These are phyloP conservation scores for Drosophila stalkeri DNA, from an alignment of 2,888 invertebrate species.

Conservation along the genomic window DNA sequence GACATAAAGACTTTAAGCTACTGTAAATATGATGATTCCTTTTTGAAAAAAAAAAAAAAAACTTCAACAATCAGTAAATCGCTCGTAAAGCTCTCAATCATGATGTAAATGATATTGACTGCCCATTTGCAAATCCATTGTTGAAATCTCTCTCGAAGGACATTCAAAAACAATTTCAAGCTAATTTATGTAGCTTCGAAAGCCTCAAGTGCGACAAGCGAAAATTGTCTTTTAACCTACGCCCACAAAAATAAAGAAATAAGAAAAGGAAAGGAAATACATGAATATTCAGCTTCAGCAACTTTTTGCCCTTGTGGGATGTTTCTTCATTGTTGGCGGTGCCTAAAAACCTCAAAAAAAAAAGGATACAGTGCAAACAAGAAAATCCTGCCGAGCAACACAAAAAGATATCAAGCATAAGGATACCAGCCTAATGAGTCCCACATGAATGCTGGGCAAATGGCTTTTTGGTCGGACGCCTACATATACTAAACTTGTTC, in stretches of 20 bases:
- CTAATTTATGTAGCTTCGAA: constrained; percentile 53
- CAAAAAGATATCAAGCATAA: constrained; percentile 33
- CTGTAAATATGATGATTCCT: neutral
- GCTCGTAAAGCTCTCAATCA: neutral
- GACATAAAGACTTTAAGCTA: neutral
- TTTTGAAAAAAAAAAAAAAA: neutral
- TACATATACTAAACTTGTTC: constrained; percentile 14
- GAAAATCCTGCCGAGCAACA: constrained; percentile 47
- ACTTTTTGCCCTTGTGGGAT: constrained; percentile 44
- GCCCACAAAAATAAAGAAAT: constrained; percentile 4
- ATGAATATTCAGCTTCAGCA: constrained; percentile 64
- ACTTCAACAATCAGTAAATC: constrained; percentile 2
- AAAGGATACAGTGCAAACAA: constrained; percentile 49
- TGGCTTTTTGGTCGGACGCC: constrained; percentile 65
- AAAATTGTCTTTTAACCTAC: constrained; percentile 37
- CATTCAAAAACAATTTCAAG: constrained; percentile 64
- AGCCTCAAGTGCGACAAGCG: constrained; percentile 25
- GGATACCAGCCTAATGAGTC: constrained; percentile 61
- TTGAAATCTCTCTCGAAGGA: constrained; percentile 45
- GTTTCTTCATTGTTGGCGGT: constrained; percentile 57
- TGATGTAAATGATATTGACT: constrained; percentile 1
- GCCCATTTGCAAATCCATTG: constrained; percentile 25
- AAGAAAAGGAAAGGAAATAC: neutral
- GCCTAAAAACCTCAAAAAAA: constrained; percentile 14
- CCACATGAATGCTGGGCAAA: constrained; percentile 65